Evolutionary conservation across 2,797 vertebrate genomes (phyloP), one percentile per base, ranked within the genome.

Genomic region (Danionella dracula): DNA sequence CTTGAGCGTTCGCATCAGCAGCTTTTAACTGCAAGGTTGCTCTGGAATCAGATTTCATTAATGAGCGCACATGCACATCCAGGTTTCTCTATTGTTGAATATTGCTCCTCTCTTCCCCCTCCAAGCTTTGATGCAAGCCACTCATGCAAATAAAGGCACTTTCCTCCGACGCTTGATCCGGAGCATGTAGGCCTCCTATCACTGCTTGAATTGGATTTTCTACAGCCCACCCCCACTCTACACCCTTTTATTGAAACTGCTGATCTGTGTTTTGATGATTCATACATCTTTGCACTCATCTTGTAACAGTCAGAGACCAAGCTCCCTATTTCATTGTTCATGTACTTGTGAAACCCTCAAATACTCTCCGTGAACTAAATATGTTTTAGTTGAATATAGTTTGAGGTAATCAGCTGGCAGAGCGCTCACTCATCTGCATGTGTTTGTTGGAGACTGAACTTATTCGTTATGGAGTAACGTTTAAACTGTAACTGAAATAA

Each of bases 21-120:
- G 74, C 78, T 85, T 78, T 71, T 79, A 85, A 85, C 76, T 44
- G 34, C 76, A 75, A 45, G 74, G 81, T 77, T 75, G 79, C 79
- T 80, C 78, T 79, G 71, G 35, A 78, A 81, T 82, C 83, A 87
- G 87, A 82, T 87, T 87, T 85, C 81, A 86, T 87, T 85, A 86
- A 88, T 84, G 73, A 71, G 23, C 82, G 81, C 84, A 84, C 83
- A 84, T 86, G 76, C 78, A 70, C 59, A 68, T 76, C 53, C 70
- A 42, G 73, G 29, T 63, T 61, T 80, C 75, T 61, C 74, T 78
- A 80, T 84, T 83, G 83, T 85, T 62, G 51, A 11, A 79, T 41
- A 42, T 20, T 19, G 37, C 48, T 58, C 55, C 75, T 79, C 79
- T 78, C 82, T 81, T 40, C 59, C 23, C 80, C 23, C 59, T 42